Base-by-base conservation (phyloP, 2,888 invertebrate genomes). In the Apamea anceps region DNA sequence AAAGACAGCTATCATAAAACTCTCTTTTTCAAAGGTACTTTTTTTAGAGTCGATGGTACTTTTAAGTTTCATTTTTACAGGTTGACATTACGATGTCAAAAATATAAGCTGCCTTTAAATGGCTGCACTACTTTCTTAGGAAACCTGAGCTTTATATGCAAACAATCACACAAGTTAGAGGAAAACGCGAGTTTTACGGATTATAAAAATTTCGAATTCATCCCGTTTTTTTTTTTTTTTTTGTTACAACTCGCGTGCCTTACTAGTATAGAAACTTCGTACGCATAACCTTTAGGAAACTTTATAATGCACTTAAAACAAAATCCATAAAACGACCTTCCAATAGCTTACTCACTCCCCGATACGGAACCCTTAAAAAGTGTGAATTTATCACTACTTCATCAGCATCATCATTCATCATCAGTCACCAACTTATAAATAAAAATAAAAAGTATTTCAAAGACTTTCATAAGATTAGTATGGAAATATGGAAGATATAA, bases 401-500 rank as follows among this genome's bases (percentile, higher is more conserved):
- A 7, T 42, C 74, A 84, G 66, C 37, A 66, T 45, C 21, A 48
- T 42, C 73, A 85, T 75, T 57, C 82, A 2, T 77, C 66, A 28
- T 57, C 87, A 86, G 48, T 62, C 84, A 77, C 51, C 60, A 70
- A 79, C 66, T 74, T 72, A 82, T 37, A 85, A 79, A 83, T 70
- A 70, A 77, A 72, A 62, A 72, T 8, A 45, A 63, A 79, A 77
- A 63, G n/a, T 25, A 42, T 75, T 76, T 60, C 60, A 72, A 83
- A 73, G 73, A 85, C 54, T 65, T 73, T 79, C 71, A 82, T 85
- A 85, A 85, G 82, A 78, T 82, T 54, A 81, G 37, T 37, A 75
- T 75, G 72, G 70, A 80, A 82, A 79, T 77, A 87, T 88, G 79
- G 85, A 87, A 89, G 87, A 80, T 85, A 70, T 62, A 83, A 82